Evolutionary conservation across 2,113 vertebrate species (phyloP).

Genomic region (Cephalopterus ornatus): DNA sequence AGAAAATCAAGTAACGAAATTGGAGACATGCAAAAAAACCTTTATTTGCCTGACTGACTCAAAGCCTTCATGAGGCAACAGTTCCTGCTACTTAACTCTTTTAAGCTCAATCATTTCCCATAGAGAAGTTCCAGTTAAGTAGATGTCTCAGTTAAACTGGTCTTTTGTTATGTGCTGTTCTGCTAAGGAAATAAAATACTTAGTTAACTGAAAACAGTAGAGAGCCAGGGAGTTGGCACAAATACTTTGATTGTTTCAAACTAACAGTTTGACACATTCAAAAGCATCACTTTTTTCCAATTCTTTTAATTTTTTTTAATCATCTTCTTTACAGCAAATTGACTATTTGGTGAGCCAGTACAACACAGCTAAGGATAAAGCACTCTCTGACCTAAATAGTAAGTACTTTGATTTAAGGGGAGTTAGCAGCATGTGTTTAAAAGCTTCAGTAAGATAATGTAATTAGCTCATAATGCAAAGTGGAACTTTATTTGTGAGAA

Average conservation of each 20-base stretch:
- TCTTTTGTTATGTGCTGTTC: background rate
- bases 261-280: background rate
- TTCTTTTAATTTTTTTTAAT: background rate
- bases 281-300: background rate
- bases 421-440: background rate
- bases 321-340: slow-evolving; percentile 84
- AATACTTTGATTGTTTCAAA: background rate
- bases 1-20: background rate
- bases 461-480: background rate
- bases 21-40: background rate
- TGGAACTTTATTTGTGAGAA: background rate
- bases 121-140: background rate
- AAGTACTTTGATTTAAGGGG: slow-evolving; percentile 69
- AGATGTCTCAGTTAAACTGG: background rate
- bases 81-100: background rate
- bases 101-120: background rate
- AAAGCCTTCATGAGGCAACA: background rate
- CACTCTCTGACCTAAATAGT: slow-evolving; percentile 89
- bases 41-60: background rate
- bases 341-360: slow-evolving; percentile 86
- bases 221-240: background rate
- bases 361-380: slow-evolving; percentile 83
- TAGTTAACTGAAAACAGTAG: background rate
- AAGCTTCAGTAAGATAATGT: background rate
- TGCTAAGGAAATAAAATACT: background rate